These are phyloP conservation scores for Apteryx mantelli DNA, from an alignment of 2,113 vertebrate genomes.

Conservation along the genomic window DNA sequence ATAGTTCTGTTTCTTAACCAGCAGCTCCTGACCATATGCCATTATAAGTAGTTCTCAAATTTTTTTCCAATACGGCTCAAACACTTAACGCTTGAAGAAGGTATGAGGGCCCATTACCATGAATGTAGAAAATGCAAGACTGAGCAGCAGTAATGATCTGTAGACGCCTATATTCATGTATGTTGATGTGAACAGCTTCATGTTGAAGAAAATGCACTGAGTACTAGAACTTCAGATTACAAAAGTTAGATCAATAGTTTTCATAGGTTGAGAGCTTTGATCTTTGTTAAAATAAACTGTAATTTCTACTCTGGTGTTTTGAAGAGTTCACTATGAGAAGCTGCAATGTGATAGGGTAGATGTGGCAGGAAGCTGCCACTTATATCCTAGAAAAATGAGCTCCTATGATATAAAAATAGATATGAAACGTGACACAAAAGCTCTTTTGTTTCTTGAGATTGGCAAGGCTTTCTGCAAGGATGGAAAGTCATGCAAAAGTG, in stretches of 20 bases:
- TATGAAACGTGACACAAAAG: constrained; percentile 61
- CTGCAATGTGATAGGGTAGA: constrained; percentile 57
- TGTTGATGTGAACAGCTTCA: not conserved
- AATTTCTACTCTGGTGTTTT: constrained; percentile 26
- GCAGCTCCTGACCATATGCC: not conserved
- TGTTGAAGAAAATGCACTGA: not conserved
- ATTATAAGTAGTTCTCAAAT: not conserved
- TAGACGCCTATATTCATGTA: not conserved
- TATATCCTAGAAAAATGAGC: constrained; percentile 68
- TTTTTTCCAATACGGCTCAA: not conserved
- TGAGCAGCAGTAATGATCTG: not conserved
- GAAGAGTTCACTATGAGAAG: constrained; percentile 49
- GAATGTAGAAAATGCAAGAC: not conserved
- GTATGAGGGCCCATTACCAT: too few species aligned
- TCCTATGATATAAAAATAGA: constrained; percentile 72
- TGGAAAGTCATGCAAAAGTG: constrained; percentile 6
- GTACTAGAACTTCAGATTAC: not conserved
- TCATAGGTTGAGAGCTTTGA: not conserved
- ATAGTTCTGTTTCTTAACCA: not conserved
- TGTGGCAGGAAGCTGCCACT: constrained; percentile 75
- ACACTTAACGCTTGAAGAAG: not conserved
- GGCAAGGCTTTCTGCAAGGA: not conserved
- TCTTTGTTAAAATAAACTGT: not conserved
- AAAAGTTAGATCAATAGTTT: not conserved
- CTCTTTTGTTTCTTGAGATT: constrained; percentile 31